Percentiles rank a stretch among this genome's conserved stretches.
Evolutionary conservation across 2,797 vertebrate genomes (phyloP).

Genomic region (Acrossocheilus fasciatus): DNA sequence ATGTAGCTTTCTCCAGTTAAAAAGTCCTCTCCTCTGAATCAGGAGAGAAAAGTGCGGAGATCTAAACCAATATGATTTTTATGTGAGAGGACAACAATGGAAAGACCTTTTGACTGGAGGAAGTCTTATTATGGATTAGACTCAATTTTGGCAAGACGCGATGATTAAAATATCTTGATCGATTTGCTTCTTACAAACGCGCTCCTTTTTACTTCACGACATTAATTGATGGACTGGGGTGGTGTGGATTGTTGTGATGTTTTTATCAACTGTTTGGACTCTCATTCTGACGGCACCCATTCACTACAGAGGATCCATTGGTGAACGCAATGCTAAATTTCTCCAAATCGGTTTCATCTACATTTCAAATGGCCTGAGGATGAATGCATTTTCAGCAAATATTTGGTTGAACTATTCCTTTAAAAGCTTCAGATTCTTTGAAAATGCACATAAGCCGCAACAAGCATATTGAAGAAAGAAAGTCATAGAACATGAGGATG

Average conservation of each 20-base stretch:
- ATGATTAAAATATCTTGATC: too few species aligned
- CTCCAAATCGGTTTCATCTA: not conserved
- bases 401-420: not conserved
- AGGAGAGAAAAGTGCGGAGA: too few species aligned
- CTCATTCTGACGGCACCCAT: not conserved
- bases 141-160: too few species aligned
- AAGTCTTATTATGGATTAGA: not conserved
- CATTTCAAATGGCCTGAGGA: not conserved
- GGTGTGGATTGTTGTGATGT: not conserved
- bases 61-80: not conserved
- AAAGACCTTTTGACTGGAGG: not conserved
- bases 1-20: too few species aligned
- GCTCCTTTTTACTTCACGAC: not conserved
- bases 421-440: not conserved
- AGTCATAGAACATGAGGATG: not conserved
- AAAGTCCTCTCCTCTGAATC: too few species aligned
- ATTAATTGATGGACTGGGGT: not conserved
- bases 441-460: not conserved
- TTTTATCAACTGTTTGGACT: not conserved
- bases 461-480: slow-evolving; percentile 22
- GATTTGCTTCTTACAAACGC: not conserved
- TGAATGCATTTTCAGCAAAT: not conserved
- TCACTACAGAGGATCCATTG: not conserved
- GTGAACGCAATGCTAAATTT: not conserved
- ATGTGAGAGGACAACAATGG: not conserved